phyloP scores from a whole-genome alignment of 2,888 invertebrate genomes.

The Ichneumoninae sp. region DNA sequence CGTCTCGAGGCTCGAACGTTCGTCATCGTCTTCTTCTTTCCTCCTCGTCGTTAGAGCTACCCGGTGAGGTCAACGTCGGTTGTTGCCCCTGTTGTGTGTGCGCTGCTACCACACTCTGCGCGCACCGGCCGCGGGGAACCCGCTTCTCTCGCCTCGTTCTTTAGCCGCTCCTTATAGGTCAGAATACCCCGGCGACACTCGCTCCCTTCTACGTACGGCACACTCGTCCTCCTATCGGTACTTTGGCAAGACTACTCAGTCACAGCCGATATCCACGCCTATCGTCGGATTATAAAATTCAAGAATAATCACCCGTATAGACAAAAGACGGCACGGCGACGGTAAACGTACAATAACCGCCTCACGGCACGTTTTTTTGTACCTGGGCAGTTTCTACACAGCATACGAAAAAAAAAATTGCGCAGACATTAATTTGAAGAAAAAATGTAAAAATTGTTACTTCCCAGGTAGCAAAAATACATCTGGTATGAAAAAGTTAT shows the following conservation, averaged over 20 bases:
- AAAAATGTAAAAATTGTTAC: no score
- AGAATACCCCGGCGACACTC: conserved; percentile 46
- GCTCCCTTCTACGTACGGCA: conserved; percentile 3
- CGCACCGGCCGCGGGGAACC: conserved; percentile 51
- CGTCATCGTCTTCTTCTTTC: conserved; percentile 45
- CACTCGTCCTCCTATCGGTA: conserved; percentile 1
- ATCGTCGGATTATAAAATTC: no score
- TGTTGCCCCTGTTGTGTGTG: conserved; percentile 74
- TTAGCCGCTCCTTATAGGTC: conserved; percentile 58
- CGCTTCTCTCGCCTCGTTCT: conserved; percentile 53
- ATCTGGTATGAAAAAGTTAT: no score
- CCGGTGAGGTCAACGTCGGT: conserved; percentile 79
- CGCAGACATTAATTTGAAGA: no score
- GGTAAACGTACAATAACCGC: no score
- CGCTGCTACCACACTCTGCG: conserved; percentile 56
- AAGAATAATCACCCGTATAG: no score
- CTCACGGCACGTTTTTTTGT: no score
- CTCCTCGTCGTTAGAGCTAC: conserved; percentile 23
- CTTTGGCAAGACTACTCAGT: not conserved
- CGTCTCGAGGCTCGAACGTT: conserved; percentile 33
- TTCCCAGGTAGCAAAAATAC: no score
- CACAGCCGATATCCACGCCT: not conserved
- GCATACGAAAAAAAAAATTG: no score
- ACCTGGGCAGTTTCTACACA: no score
- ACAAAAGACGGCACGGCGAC: no score